These are phyloP conservation scores for Exocentrus adspersus DNA, from an alignment of 2,888 invertebrate genomes.

Conservation along the genomic window DNA sequence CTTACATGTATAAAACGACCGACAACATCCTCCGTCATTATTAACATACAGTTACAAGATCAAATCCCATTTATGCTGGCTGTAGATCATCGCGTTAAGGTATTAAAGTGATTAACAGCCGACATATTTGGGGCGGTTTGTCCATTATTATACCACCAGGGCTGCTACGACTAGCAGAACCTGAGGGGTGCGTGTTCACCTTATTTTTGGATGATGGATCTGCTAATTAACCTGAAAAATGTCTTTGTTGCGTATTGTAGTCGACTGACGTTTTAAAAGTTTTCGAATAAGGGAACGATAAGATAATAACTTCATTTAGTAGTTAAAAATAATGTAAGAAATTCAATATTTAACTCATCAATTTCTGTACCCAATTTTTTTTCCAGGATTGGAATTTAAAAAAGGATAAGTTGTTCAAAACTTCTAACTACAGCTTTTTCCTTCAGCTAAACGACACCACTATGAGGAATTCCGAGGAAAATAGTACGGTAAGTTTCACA, in stretches of 20 bases:
- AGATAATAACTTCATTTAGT: no score
- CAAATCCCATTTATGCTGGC: neutral
- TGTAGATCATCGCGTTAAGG: conserved; percentile 7
- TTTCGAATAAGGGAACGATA: neutral
- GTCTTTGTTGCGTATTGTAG: neutral
- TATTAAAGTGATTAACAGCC: conserved; percentile 13
- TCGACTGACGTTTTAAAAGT: conserved; percentile 6
- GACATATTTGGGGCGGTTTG: conserved; percentile 11
- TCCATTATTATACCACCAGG: conserved; percentile 10
- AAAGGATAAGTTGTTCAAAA: conserved; percentile 48
- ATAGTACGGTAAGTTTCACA: conserved; percentile 48
- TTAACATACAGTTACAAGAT: neutral
- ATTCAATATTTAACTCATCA: no score
- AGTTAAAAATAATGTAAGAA: no score
- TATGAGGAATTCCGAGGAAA: conserved; percentile 49
- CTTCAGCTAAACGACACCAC: conserved; percentile 67
- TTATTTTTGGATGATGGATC: conserved; percentile 19
- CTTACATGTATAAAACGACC: no score
- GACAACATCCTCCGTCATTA: no score
- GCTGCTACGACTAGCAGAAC: conserved; percentile 14
- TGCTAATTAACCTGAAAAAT: conserved; percentile 25
- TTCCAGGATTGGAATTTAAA: conserved; percentile 55
- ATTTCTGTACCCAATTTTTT: no score
- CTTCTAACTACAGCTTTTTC: conserved; percentile 65
- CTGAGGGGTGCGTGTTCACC: conserved; percentile 8